Evolutionary conservation across 2,797 vertebrate genomes (phyloP).

Genomic region (Tapirus indicus): DNA sequence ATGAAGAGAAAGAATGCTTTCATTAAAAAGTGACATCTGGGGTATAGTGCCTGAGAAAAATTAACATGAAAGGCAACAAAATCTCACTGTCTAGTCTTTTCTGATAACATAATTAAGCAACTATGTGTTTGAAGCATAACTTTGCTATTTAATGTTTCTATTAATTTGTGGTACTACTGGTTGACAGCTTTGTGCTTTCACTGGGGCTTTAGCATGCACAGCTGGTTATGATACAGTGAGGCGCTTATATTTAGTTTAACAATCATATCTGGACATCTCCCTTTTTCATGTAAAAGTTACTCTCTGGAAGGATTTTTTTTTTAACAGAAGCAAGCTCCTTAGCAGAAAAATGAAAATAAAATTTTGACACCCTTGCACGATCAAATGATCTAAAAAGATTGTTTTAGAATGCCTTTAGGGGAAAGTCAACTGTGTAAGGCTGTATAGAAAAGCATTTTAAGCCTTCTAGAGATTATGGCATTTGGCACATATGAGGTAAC

Average conservation of each 20-base stretch:
- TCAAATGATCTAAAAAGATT: background rate
- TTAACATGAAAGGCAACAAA: background rate
- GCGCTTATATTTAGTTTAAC: background rate
- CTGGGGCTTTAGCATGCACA: background rate
- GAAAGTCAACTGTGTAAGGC: background rate
- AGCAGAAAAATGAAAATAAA: constrained; percentile 38
- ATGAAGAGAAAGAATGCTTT: background rate
- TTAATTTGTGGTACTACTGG: background rate
- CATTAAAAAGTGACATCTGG: background rate
- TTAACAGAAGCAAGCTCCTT: background rate
- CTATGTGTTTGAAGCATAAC: background rate
- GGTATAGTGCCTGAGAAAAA: background rate
- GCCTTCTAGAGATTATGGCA: constrained; percentile 29
- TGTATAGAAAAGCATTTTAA: background rate
- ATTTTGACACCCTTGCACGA: background rate
- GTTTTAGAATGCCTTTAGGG: background rate
- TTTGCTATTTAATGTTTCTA: background rate
- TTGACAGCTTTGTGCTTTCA: background rate
- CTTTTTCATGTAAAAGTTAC: background rate
- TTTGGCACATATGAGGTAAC: constrained; percentile 29
- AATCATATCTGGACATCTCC: background rate
- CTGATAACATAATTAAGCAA: background rate
- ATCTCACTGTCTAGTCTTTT: background rate
- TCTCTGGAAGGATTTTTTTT: background rate
- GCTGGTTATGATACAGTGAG: background rate